Percentiles rank a stretch among this genome's conserved stretches.
phyloP scores from a whole-genome alignment of 1,140 invertebrate species.

The Megalonaias nervosa region DNA sequence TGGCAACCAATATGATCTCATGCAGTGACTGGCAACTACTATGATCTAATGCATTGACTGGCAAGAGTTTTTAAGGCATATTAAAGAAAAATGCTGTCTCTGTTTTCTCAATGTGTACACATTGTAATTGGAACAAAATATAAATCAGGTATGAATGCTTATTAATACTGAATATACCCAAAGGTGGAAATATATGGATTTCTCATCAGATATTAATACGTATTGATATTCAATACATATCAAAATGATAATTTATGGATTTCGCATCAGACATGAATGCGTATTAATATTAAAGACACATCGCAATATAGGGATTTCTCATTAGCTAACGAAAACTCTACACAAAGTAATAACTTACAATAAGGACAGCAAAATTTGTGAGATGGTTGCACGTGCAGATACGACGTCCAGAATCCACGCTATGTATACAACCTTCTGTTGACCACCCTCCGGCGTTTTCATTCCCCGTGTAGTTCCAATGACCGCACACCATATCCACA shows the following conservation, averaged over 20 bases:
- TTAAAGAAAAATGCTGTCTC: too few relatives aligned
- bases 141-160: too few relatives aligned
- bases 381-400: slow-evolving; percentile 64
- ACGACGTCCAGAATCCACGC: slow-evolving; percentile 31
- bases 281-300: neutral
- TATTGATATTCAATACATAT: neutral
- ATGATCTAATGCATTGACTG: too few relatives aligned
- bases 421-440: slow-evolving; percentile 47
- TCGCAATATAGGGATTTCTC: neutral
- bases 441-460: slow-evolving; percentile 56
- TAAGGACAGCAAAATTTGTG: slow-evolving; percentile 64
- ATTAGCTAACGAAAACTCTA: neutral
- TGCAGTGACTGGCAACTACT: too few relatives aligned
- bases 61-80: too few relatives aligned
- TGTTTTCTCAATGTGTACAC: too few relatives aligned
- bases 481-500: slow-evolving; percentile 46
- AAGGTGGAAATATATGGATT: too few relatives aligned
- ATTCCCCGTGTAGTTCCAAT: slow-evolving; percentile 54
- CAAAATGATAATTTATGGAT: neutral
- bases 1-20: too few relatives aligned
- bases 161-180: too few relatives aligned
- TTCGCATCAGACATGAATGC: neutral
- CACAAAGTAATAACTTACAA: slow-evolving; percentile 42
- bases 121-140: too few relatives aligned
- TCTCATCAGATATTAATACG: too few relatives aligned